Evolutionary conservation across 2,888 invertebrate species (phyloP), one percentile per base, ranked within the genome.

Genomic region (Herminia tarsipennalis): DNA sequence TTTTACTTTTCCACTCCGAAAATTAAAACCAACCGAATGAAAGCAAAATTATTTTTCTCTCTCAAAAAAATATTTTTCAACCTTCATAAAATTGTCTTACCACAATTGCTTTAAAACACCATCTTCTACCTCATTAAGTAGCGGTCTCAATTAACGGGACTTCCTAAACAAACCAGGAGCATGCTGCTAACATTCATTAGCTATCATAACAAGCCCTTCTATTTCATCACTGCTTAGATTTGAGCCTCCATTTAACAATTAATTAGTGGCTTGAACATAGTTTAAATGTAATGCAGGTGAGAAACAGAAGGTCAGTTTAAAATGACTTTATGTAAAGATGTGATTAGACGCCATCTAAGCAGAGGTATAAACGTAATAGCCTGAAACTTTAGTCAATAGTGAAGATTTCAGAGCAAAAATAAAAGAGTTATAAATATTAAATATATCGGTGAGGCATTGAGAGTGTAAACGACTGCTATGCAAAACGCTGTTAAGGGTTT

Each of bases 241-340:
- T 53, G 44, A 51, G 51, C 58, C 61, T 53, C 54, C 60, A 68
- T 73, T 70, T 54, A 62, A 72, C 70, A 69, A 74, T 75, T 75
- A 74, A 79, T 80, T 78, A 73, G 66, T 70, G 65, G 51, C 47
- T 5, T 8, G 46, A 68, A 62, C 59, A 64, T 65, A 65, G 66
- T 69, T 66, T 39, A 30, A 42, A 32, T 10, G 8, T n/a, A 1
- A 4, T 0, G 8, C 27, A 51, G 24, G 5, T 28, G 1, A 0
- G 8, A 12, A 0, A 1, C 57, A 64, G 63, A 51, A 42, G 34
- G 3, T 21, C 5, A 16, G 9, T 9, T 41, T 17, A 3, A 9
- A 18, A 13, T 24, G 6, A 12, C 9, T 18, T 8, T 18, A 3
- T 8, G 17, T 0, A 16, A 0, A 1, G 3, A 2, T 34, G 0